Evolutionary conservation across 92 coral and sea anemone genomes (phyloP), one percentile per base, ranked within the genome.

Genomic region (Pocillopora meandrina): DNA sequence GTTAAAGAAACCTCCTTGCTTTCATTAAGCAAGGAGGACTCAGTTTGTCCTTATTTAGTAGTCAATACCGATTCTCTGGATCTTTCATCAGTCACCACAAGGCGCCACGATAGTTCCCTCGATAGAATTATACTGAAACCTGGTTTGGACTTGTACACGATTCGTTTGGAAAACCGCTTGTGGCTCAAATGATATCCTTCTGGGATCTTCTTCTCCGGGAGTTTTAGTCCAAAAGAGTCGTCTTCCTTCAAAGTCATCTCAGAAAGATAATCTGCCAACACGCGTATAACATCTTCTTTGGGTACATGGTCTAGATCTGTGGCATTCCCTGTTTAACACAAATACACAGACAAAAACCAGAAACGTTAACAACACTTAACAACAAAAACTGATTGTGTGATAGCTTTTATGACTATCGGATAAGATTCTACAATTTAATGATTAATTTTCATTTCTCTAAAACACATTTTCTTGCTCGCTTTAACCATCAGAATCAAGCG

Each of bases 111-210:
- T 1, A 49, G 5, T 33, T 35, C 74, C 74, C 42, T 69, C 13
- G 74, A 69, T 13, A 69, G 14, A 69, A 35, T 69, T 10, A 69
- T 14, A 16, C 56, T 35, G 13, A 69, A 69, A 2, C 78, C 86
- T n/a, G 56, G 68, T 12, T 20, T 21, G 0, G 31, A 8, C 1
- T 20, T 31, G 55, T 71, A 82, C 5, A 71, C 61, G 31, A 70
- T 68, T 58, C 86, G 66, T 60, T 55, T 60, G 47, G 86, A 82
- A 12, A 35, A 60, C 26, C 86, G 77, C 60, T 73, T 82, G 55
- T 82, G 71, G 70, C 35, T 62, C 2, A 82, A 47, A 20, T 72
- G 72, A 73, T 71, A 82, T 71, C 86, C 86, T 2, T 58, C 61
- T 12, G 78, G 86, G 12, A 12, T 1, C 21, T 71, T 49, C 23